Evolutionary conservation across 2,113 vertebrate genomes (phyloP).

Genomic region (Galbula dea): DNA sequence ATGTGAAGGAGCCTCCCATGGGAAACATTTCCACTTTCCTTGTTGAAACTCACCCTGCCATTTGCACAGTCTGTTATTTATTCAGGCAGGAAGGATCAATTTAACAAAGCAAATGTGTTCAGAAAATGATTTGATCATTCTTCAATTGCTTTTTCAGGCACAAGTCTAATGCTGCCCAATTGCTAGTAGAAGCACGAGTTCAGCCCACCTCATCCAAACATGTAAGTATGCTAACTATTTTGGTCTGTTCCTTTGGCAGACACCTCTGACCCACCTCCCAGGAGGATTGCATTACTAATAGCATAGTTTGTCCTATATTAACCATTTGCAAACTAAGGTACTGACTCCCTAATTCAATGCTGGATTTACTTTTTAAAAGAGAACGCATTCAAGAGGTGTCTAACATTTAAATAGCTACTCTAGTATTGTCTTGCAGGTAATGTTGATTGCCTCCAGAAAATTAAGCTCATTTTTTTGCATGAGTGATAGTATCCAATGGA

Average conservation of each 20-base stretch:
- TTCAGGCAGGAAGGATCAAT: neutral
- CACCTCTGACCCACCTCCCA: neutral
- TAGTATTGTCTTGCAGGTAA: neutral
- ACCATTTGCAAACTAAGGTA: neutral
- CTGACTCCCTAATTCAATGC: neutral
- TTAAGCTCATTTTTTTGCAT: neutral
- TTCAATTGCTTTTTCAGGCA: constrained; percentile 77
- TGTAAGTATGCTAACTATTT: constrained; percentile 70
- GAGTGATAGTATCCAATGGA: neutral
- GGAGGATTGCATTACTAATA: neutral
- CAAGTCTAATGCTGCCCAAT: constrained; percentile 91
- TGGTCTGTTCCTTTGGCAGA: constrained; percentile 26
- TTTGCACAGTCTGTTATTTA: neutral
- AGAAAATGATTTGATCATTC: constrained; percentile 4
- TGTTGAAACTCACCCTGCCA: neutral
- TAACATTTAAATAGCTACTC: neutral
- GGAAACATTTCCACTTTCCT: neutral
- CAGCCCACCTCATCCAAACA: constrained; percentile 89
- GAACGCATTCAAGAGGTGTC: neutral
- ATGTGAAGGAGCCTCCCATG: neutral
- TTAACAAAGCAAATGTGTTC: neutral
- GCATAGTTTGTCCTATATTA: neutral
- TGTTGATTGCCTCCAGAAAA: neutral
- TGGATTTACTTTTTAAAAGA: neutral
- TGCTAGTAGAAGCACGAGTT: constrained; percentile 92